Conservation (phyloP, 2,888 invertebrate species). For the Agriotes lineatus region DNA sequence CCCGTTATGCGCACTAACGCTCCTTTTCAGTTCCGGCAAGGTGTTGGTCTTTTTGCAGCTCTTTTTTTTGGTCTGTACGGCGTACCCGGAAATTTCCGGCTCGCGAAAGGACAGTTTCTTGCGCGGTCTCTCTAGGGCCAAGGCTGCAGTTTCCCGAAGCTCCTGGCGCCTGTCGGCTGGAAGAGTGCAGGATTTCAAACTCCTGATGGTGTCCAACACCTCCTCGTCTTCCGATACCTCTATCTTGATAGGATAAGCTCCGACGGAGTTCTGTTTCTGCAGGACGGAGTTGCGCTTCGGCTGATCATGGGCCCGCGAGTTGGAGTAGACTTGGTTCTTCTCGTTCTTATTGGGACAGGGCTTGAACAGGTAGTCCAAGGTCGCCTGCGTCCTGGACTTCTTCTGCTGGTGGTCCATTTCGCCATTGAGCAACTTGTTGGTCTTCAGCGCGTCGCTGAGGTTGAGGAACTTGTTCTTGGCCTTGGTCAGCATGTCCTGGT, state of each 20-base stretch:
- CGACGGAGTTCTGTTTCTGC: conserved; percentile 63
- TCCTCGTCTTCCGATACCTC: conserved; percentile 56
- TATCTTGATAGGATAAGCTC: conserved; percentile 61
- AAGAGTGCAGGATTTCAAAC: conserved; percentile 59
- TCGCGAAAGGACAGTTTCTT: conserved; percentile 91
- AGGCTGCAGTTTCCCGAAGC: conserved; percentile 63
- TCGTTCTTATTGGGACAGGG: conserved; percentile 65
- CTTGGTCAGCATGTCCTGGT: conserved; percentile 65
- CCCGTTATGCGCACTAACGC: conserved; percentile 56
- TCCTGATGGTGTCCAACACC: conserved; percentile 51
- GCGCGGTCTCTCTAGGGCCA: conserved; percentile 75
- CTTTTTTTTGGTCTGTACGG: conserved; percentile 40
- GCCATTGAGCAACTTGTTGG: conserved; percentile 57
- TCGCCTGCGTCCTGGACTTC: conserved; percentile 63
- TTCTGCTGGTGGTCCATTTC: conserved; percentile 53
- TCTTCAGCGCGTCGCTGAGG: conserved; percentile 65
- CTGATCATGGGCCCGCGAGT: conserved; percentile 45
- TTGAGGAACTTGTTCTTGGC: conserved; percentile 61
- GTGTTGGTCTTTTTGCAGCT: conserved; percentile 40
- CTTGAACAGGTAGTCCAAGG: conserved; percentile 67
- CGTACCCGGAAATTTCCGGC: conserved; percentile 73
- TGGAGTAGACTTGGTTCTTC: conserved; percentile 57
- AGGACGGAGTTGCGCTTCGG: conserved; percentile 50
- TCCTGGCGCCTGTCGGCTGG: conserved; percentile 61
- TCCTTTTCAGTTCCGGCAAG: conserved; percentile 56